These are phyloP conservation scores for Actinostola sp. DNA, from an alignment of 92 coral and sea anemone genomes.

Conservation along the genomic window DNA sequence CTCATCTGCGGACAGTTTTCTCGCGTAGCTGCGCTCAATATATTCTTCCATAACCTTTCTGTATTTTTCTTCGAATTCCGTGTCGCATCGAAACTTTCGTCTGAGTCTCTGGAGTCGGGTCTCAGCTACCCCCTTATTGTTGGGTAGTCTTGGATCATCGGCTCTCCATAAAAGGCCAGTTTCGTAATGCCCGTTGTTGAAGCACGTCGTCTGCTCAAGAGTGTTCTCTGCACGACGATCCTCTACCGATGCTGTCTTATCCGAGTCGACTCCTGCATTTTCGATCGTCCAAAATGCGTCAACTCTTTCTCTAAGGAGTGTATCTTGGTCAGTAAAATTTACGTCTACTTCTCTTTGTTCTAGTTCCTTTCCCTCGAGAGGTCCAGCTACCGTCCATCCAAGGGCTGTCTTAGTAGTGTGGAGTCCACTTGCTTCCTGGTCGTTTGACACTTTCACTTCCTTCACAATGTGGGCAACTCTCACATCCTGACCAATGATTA, in stretches of 20 bases:
- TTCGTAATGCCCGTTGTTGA: conserved; percentile 33
- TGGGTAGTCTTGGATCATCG: conserved; percentile 6
- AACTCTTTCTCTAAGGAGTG: no score
- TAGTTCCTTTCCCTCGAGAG: no score
- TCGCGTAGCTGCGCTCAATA: conserved; percentile 14
- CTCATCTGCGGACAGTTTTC: neutral
- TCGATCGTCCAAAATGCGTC: no score
- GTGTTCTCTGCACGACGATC: neutral
- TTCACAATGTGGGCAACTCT: conserved; percentile 24
- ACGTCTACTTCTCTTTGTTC: no score
- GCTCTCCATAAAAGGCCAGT: conserved; percentile 14
- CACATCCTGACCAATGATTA: conserved; percentile 43
- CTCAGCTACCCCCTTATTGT: conserved; percentile 16
- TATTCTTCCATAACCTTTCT: conserved; percentile 27
- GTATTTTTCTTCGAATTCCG: neutral
- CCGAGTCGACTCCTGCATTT: no score
- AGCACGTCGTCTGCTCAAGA: neutral
- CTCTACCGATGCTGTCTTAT: neutral
- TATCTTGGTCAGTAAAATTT: no score
- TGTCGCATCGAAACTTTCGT: neutral
- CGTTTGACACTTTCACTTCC: no score
- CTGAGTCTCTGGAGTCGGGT: neutral
- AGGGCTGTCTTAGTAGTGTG: no score
- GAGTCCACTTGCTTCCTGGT: no score
- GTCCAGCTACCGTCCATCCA: no score